Conservation (phyloP, 2,113 vertebrate species). For the Nesogale talazaci region DNA sequence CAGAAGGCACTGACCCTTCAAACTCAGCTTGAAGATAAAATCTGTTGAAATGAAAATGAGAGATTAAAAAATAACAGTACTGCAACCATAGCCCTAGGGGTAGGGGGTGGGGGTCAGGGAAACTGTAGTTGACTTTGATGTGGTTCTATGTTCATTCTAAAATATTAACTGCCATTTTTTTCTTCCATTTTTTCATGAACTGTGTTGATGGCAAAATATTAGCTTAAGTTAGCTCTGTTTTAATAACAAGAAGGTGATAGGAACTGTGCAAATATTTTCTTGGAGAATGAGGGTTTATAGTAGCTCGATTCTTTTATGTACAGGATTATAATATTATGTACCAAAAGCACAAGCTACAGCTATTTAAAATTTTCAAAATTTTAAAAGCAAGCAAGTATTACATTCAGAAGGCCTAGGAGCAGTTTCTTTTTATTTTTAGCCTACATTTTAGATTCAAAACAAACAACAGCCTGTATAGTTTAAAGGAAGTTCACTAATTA, state of each 20-base stretch:
- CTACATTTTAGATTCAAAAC: neutral
- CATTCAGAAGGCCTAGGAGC: neutral
- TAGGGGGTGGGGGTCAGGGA: neutral
- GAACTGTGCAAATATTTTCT: too few relatives aligned
- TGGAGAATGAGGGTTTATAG: neutral
- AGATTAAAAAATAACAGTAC: neutral
- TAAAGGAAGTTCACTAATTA: neutral
- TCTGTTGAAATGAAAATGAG: neutral
- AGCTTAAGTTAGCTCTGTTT: neutral
- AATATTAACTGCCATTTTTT: neutral
- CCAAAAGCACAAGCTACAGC: neutral
- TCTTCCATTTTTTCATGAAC: neutral
- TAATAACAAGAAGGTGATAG: neutral
- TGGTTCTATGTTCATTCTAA: constrained; percentile 27
- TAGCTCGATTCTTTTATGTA: constrained; percentile 20
- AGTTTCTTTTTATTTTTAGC: constrained; percentile 26
- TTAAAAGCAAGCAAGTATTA: constrained; percentile 28
- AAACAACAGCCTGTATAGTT: neutral
- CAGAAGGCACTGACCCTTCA: neutral
- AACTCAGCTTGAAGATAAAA: neutral
- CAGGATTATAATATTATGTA: neutral
- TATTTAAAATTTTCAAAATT: neutral
- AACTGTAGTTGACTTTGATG: neutral
- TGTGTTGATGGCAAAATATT: neutral
- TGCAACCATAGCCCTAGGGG: neutral